A percentile compares a stretch with the other conserved stretches of the same genome.
These are phyloP conservation scores for Elegia similella DNA, from an alignment of 2,888 invertebrate species.

Conservation along the genomic window DNA sequence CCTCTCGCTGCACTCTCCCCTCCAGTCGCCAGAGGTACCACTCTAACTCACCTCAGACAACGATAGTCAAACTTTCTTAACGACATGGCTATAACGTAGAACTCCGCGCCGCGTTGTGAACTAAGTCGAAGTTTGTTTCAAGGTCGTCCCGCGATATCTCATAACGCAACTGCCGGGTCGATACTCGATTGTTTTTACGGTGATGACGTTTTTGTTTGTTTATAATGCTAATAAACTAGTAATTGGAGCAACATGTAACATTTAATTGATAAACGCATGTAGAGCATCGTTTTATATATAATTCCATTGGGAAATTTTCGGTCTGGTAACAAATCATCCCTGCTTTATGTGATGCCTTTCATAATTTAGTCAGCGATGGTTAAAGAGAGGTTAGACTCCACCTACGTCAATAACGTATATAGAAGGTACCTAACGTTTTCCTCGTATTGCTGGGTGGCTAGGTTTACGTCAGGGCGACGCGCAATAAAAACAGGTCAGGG, in stretches of 20 bases:
- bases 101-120: conserved; percentile 67
- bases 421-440: conserved; percentile 68
- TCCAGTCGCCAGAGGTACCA: conserved; percentile 88
- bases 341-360: conserved; percentile 57
- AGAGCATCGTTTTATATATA: conserved; percentile 37
- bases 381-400: conserved; percentile 59
- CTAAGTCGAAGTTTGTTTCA: conserved; percentile 75
- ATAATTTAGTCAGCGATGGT: conserved; percentile 56
- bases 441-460: conserved; percentile 67
- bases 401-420: conserved; percentile 65
- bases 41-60: conserved; percentile 52
- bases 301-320: conserved; percentile 32
- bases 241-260: not conserved
- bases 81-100: conserved; percentile 67
- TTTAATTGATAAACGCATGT: not conserved
- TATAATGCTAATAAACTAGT: conserved; percentile 5
- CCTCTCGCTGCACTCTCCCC: conserved; percentile 85
- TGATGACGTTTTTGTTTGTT: conserved; percentile 20
- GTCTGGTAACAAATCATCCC: conserved; percentile 53
- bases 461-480: conserved; percentile 63
- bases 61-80: conserved; percentile 73
- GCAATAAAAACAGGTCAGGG: conserved; percentile 79
- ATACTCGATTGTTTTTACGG: conserved; percentile 40
- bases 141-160: conserved; percentile 64
- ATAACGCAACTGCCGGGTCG: conserved; percentile 45